Conservation (phyloP, 2,113 vertebrate genomes). For the Grallaria varia region DNA sequence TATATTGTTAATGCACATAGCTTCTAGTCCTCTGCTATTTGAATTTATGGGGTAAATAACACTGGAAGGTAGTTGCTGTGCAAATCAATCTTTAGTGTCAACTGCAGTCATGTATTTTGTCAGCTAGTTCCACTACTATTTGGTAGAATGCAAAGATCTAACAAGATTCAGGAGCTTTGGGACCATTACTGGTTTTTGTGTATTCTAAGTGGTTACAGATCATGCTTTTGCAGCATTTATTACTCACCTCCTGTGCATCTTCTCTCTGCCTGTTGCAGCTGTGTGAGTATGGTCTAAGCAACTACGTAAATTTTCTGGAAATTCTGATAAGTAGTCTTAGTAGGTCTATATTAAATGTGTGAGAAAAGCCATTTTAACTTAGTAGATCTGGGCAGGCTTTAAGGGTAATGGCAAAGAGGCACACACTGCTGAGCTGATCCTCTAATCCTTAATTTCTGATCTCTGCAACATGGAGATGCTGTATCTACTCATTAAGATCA, state of each 20-base stretch:
- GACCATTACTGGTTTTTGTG: neutral
- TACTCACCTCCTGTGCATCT: neutral
- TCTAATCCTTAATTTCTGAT: neutral
- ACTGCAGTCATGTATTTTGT: neutral
- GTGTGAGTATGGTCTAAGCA: neutral
- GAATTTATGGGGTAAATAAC: neutral
- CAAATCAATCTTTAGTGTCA: neutral
- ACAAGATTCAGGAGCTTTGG: neutral
- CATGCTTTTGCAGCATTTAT: neutral
- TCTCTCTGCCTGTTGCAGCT: neutral
- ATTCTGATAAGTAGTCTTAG: neutral
- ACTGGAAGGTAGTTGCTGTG: neutral
- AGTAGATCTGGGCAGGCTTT: neutral
- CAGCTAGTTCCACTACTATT: neutral
- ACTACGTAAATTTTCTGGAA: neutral
- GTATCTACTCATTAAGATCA: neutral
- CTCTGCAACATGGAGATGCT: neutral
- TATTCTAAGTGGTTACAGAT: neutral
- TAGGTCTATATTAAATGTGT: neutral
- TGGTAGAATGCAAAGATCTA: neutral
- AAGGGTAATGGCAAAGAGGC: neutral
- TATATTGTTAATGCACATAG: rapidly evolving
- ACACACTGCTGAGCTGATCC: neutral
- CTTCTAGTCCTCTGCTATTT: neutral
- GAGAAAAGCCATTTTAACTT: neutral